Evolutionary conservation across 2,113 vertebrate species (phyloP), one percentile per base, ranked within the genome.

Genomic region (Heliornis fulica): DNA sequence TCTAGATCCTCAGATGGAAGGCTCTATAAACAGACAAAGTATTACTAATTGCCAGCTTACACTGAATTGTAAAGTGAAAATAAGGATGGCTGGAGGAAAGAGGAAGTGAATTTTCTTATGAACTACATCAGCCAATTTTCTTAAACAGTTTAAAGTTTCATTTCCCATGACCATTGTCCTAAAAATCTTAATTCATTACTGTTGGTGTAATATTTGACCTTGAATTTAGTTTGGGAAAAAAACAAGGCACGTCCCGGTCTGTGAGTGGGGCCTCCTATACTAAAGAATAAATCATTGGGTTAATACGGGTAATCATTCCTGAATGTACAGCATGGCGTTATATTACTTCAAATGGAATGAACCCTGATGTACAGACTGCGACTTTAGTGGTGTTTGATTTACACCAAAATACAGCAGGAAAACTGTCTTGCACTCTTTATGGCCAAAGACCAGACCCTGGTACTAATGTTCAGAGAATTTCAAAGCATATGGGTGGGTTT

Each of bases 1-100:
- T 94, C 90, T 78, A 96, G 93, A 92, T 94, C 90, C 92, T 95
- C 82, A 70, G 90, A 91, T 94, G 90, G 93, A 94, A 88, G 64
- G 26, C 64, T 93, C 20, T 93, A 93, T 95, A 94, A 95, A 93
- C 63, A 93, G 81, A 61, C 91, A 63, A 93, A 93, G 75, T 93
- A 91, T 91, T 95, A 74, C 82, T 93, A 94, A 94, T 96, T 95
- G 54, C 72, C 78, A 80, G 78, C 74, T 96, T 96, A 91, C 18
- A 20, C 41, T 74, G 81, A 79, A 69, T 31, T 50, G 45, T 41
- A 69, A 85, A 85, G 70, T 45, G 23, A 87, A 96, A 96, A 94
- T 76, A 87, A 90, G 38, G 19, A 59, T 66, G 36, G 21, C 76
- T 75, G 31, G 53, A 48, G 48, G 54, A 90, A 86, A 70, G 41